phyloP scores from a whole-genome alignment of 1,140 invertebrate species.

The Aporrectodea caliginosa region DNA sequence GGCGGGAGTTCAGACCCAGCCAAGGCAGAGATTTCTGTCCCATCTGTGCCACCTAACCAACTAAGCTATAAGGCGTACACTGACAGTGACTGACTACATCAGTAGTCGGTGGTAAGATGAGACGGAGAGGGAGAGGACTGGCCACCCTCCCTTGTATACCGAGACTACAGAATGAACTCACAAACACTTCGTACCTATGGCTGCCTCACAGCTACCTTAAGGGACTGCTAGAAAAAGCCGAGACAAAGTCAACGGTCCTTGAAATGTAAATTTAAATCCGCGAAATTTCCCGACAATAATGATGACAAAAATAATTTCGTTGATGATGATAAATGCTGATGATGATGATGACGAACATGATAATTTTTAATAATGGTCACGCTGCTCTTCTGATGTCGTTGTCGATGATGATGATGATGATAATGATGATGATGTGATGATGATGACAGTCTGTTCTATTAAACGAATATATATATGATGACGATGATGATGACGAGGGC shows the following conservation, averaged over 20 bases:
- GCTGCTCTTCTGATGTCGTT: not conserved
- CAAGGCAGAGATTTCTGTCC: too few relatives aligned
- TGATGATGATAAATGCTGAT: not conserved
- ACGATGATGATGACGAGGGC: not conserved
- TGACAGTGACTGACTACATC: too few relatives aligned
- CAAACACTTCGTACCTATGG: not conserved
- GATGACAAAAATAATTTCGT: not conserved
- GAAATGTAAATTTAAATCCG: not conserved
- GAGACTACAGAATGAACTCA: not conserved
- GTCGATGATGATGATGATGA: conserved; percentile 4
- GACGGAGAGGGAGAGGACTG: too few relatives aligned
- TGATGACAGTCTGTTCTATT: not conserved
- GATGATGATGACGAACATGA: not conserved
- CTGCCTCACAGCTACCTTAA: not conserved
- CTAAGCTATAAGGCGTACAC: too few relatives aligned
- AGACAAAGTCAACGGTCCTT: not conserved
- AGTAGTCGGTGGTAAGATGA: too few relatives aligned
- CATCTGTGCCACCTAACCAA: too few relatives aligned
- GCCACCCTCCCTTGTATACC: not conserved
- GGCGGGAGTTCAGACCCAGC: too few relatives aligned
- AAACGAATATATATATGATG: not conserved
- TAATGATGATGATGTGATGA: not conserved
- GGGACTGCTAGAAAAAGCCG: not conserved
- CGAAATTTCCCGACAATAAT: too few relatives aligned
- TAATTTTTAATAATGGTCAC: not conserved